Percentiles rank a stretch among this genome's conserved stretches.
phyloP scores from a whole-genome alignment of 2,113 vertebrate genomes.

The Onychorhynchus coronatus region DNA sequence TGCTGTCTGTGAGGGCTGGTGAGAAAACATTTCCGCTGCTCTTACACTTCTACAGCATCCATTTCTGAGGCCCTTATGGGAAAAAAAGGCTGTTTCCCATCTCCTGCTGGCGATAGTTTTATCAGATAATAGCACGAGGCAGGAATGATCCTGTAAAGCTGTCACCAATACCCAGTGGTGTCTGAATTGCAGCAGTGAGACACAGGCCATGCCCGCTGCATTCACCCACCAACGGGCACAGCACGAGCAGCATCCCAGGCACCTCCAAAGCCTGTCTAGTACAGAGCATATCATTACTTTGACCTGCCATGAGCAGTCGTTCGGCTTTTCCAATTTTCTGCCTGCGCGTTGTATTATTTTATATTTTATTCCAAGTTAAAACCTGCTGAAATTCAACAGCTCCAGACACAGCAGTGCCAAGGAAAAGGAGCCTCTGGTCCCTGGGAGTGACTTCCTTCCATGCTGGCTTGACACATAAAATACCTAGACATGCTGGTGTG shows the following conservation, averaged over 20 bases:
- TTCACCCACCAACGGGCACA: neutral
- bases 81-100: neutral
- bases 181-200: neutral
- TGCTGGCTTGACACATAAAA: conserved; percentile 26
- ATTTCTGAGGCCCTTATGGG: conserved; percentile 2
- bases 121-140: conserved; percentile 6
- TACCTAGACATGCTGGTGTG: neutral
- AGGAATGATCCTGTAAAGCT: conserved; percentile 17
- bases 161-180: neutral
- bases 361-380: neutral
- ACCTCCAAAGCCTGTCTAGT: neutral
- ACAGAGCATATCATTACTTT: neutral
- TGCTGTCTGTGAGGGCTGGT: neutral
- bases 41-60: neutral
- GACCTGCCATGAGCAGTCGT: neutral
- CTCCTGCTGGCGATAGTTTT: neutral
- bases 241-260: neutral
- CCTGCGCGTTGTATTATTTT: neutral
- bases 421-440: conserved; percentile 4
- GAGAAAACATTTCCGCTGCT: conserved; percentile 28
- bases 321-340: neutral
- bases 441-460: neutral
- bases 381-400: neutral
- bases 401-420: neutral
- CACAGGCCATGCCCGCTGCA: neutral